Conservation (phyloP, 1,140 invertebrate species). For the Sycophaga agraensis region DNA sequence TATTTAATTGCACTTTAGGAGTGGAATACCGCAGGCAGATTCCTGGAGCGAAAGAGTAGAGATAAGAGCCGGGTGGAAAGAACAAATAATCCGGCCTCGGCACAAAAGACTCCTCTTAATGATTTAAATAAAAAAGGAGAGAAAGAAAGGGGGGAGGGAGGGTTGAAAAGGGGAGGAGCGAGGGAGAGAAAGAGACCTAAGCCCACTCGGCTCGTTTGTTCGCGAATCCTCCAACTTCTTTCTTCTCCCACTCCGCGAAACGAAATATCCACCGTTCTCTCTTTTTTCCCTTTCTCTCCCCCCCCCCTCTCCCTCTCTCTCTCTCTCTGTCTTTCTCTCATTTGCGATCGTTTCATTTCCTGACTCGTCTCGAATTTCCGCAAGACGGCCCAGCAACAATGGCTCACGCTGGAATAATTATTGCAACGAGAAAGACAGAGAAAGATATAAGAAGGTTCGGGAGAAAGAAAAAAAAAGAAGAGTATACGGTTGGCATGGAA, state of each 20-base stretch:
- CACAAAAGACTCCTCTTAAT: slow-evolving; percentile 29
- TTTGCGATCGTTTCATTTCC: slow-evolving; percentile 30
- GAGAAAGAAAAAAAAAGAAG: not conserved
- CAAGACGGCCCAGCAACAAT: slow-evolving; percentile 31
- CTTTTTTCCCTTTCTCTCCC: not conserved
- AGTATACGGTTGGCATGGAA: not conserved
- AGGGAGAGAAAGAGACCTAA: slow-evolving; percentile 2
- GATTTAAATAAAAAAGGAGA: slow-evolving; percentile 27
- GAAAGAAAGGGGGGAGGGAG: slow-evolving; percentile 29
- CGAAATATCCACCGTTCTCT: slow-evolving; percentile 12
- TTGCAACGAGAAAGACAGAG: slow-evolving; percentile 18
- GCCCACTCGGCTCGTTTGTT: slow-evolving; percentile 29
- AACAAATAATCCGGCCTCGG: slow-evolving; percentile 19
- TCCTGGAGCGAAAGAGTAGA: slow-evolving; percentile 11
- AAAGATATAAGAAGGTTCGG: slow-evolving; percentile 4
- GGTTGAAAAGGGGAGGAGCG: slow-evolving; percentile 23
- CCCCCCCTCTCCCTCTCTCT: not conserved
- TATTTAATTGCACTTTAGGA: slow-evolving; percentile 22
- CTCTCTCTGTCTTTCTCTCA: not conserved
- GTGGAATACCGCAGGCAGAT: not conserved
- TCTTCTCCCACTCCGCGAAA: slow-evolving; percentile 17
- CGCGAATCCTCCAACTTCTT: slow-evolving; percentile 28
- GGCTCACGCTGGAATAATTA: slow-evolving; percentile 30
- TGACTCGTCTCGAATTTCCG: slow-evolving; percentile 31
- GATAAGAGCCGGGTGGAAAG: slow-evolving; percentile 13